Evolutionary conservation across 2,797 vertebrate genomes (phyloP), one percentile per base, ranked within the genome.

Genomic region (Sardinella longiceps): DNA sequence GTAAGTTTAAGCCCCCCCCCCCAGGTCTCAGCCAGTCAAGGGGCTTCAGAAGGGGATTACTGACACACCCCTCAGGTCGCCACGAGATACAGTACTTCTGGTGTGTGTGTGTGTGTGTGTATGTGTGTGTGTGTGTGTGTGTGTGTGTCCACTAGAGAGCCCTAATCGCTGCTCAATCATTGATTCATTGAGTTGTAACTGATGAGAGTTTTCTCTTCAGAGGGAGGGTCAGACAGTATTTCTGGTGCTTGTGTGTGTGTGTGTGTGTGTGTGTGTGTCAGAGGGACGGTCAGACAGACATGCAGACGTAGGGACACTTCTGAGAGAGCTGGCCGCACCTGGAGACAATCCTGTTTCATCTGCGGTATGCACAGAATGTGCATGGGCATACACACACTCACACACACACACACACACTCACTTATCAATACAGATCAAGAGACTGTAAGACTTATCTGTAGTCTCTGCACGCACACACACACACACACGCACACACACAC

Each of bases 161-260:
- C 12, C 5, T 10, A n/a, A 18, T 23, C 53, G 23, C n/a, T 4
- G 23, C n/a, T 18, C 20, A 56, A 23, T 56, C 18, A 56, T 51
- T 51, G 11, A 51, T 51, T 51, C 48, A 12, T 51, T 51, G 11
- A 51, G 11, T 51, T 51, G 15, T 51, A 51, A 12, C 14, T 51
- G 43, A 43, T 43, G 4, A 43, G 4, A 43, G 43, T 43, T n/a
- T 43, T 7, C 2, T 43, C n/a, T n/a, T n/a, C n/a, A n/a, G n/a
- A n/a, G n/a, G n/a, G n/a, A n/a, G n/a, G n/a, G n/a, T n/a, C n/a
- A n/a, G n/a, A n/a, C n/a, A n/a, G n/a, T n/a, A n/a, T n/a, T n/a
- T n/a, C 45, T 45, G 45, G 3, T 46, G 46, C 85, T 23, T 85
- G 81, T 85, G 60, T 84, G 87, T 83, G 50, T 18, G 77, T 20